Percentiles rank a stretch among this genome's conserved stretches.
Evolutionary conservation across 2,888 invertebrate genomes (phyloP).

Genomic region (Asteroscopus sphinx): DNA sequence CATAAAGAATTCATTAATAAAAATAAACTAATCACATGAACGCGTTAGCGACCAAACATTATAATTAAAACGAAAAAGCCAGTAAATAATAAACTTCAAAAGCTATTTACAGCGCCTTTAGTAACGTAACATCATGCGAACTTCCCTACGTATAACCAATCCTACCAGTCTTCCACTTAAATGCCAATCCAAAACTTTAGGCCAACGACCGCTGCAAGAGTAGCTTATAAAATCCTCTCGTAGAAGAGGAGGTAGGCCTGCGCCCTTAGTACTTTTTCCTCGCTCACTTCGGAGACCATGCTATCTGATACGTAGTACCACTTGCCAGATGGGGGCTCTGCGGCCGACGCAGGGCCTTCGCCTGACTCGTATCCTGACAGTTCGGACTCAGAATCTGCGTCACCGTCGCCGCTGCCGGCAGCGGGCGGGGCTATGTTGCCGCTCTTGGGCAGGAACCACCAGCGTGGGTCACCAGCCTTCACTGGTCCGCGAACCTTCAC

Average conservation of each 20-base stretch:
- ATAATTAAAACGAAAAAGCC: constrained; percentile 51
- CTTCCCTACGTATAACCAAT: constrained; percentile 58
- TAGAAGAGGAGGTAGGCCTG: constrained; percentile 99
- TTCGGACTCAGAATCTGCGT: constrained; percentile 88
- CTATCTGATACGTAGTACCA: constrained; percentile 99
- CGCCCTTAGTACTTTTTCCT: constrained; percentile 94
- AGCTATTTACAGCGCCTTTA: constrained; percentile 77
- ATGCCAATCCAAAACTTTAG: constrained; percentile 73
- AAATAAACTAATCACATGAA: constrained; percentile 49
- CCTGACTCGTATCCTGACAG: constrained; percentile 89
- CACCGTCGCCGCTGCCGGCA: constrained; percentile 79
- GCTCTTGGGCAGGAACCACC: constrained; percentile 93
- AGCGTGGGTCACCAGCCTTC: constrained; percentile 91
- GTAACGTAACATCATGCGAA: constrained; percentile 57
- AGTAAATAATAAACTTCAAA: constrained; percentile 51
- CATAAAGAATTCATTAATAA: constrained; percentile 54
- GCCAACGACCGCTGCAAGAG: constrained; percentile 45
- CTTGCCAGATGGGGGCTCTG: constrained; percentile 91
- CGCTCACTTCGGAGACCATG: constrained; percentile 94
- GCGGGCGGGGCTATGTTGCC: constrained; percentile 88
- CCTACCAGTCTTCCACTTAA: constrained; percentile 82
- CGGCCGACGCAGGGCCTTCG: constrained; percentile 75
- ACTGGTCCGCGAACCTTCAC: constrained; percentile 95
- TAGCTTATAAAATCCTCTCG: constrained; percentile 94
- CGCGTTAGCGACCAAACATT: constrained; percentile 36